These are phyloP conservation scores for Carlito syrichta DNA, from an alignment of 2,113 vertebrate genomes.

Conservation along the genomic window DNA sequence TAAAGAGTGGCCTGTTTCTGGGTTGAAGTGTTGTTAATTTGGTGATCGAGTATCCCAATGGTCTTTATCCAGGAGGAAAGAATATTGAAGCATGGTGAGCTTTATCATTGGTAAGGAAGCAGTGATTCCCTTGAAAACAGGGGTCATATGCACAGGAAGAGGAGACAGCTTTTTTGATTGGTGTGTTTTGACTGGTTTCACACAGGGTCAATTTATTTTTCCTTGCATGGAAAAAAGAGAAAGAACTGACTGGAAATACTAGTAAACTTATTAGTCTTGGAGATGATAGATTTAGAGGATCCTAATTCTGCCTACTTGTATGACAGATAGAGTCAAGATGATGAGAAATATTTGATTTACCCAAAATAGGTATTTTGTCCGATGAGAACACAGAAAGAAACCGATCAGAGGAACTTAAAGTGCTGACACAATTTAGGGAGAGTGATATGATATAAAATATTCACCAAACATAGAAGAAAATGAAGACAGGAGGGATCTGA, in stretches of 20 bases:
- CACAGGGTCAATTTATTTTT: background rate
- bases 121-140: background rate
- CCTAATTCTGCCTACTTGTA: background rate
- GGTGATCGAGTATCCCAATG: background rate
- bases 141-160: fast-evolving
- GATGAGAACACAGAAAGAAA: background rate
- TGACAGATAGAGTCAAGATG: background rate
- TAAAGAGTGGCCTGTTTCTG: background rate
- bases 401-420: background rate
- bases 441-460: background rate
- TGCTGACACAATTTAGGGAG: background rate
- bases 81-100: background rate
- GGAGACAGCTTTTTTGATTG: background rate
- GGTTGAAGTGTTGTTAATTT: background rate
- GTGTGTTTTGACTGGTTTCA: background rate
- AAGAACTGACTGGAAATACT: background rate
- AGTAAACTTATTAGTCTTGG: background rate
- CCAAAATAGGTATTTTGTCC: background rate
- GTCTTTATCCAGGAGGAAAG: background rate
- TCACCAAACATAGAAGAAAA: background rate
- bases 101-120: background rate
- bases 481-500: background rate
- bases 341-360: background rate
- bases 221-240: background rate
- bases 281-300: background rate